Percentiles rank a stretch among this genome's conserved stretches.
These are phyloP conservation scores for Theonella swinhoei DNA, from an alignment of 37 sponge, comb jelly and placozoan species.

Conservation along the genomic window DNA sequence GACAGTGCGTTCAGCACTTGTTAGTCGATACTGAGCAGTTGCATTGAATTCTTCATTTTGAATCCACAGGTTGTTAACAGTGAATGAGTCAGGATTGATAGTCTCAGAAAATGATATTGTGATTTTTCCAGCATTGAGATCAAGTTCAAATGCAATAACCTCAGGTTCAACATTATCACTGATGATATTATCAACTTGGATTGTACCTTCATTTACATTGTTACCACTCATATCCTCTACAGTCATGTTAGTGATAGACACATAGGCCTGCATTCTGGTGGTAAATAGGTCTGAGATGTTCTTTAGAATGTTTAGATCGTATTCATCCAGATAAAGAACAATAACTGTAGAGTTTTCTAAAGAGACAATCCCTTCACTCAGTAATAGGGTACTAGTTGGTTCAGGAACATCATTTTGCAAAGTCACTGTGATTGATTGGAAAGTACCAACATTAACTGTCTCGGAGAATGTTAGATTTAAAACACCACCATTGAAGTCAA, in stretches of 20 bases:
- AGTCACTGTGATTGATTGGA: constrained; percentile 53
- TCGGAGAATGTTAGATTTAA: constrained; percentile 74
- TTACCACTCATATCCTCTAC: constrained; percentile 88
- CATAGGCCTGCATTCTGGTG: constrained; percentile 9
- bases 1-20: background rate
- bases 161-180: constrained; percentile 46
- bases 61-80: constrained; percentile 44
- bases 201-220: constrained; percentile 21
- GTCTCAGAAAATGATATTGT: constrained; percentile 78
- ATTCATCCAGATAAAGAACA: constrained; percentile 35
- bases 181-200: constrained; percentile 19
- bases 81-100: constrained; percentile 40
- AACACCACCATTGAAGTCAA: constrained; percentile 73
- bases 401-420: constrained; percentile 47
- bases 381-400: constrained; percentile 20
- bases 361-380: constrained; percentile 52
- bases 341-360: constrained; percentile 50
- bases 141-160: constrained; percentile 64
- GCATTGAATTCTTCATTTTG: constrained; percentile 65
- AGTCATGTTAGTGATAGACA: constrained; percentile 48
- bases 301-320: constrained; percentile 79
- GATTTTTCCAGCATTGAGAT: constrained; percentile 66
- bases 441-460: constrained; percentile 66
- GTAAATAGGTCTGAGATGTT: constrained; percentile 37
- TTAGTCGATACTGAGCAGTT: constrained; percentile 26